A percentile compares a stretch with the other conserved stretches of the same genome.
Evolutionary conservation across 2,888 invertebrate species (phyloP).

Genomic region (Philhelius pedissequus): DNA sequence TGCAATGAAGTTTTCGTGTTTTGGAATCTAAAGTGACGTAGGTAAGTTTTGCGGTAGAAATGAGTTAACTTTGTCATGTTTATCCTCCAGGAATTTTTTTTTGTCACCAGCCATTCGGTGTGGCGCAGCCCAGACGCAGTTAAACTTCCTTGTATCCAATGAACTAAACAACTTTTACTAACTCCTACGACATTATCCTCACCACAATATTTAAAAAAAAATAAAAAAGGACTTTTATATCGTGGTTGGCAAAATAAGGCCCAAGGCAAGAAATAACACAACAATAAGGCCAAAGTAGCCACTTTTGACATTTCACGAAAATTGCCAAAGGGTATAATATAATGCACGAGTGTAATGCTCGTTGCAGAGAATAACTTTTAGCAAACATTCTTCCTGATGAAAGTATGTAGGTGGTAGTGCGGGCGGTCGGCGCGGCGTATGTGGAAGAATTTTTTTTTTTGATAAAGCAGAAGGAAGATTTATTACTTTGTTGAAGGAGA

Average conservation of each 20-base stretch:
- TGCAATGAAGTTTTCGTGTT: background rate
- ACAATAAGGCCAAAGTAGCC: constrained; percentile 8
- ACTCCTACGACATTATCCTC: constrained; percentile 9
- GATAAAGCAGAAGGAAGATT: background rate
- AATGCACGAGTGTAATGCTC: background rate
- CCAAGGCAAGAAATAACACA: background rate
- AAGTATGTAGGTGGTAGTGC: background rate
- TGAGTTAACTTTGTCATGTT: background rate
- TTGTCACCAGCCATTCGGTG: background rate
- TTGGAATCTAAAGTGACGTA: background rate
- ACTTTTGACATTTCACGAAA: constrained; percentile 9
- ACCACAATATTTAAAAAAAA: background rate
- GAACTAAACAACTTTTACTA: background rate
- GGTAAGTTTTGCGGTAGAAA: background rate
- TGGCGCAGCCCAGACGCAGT: background rate
- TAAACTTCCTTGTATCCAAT: background rate
- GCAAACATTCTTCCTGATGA: background rate
- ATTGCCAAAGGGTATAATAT: constrained; percentile 1
- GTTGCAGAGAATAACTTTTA: background rate
- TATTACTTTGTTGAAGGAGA: background rate
- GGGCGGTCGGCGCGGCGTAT: background rate
- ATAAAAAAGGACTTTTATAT: background rate
- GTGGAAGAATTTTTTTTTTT: background rate
- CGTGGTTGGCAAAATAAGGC: background rate
- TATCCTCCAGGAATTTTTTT: background rate